phyloP scores from a whole-genome alignment of 2,797 vertebrate genomes.

The Smutsia temminckii region DNA sequence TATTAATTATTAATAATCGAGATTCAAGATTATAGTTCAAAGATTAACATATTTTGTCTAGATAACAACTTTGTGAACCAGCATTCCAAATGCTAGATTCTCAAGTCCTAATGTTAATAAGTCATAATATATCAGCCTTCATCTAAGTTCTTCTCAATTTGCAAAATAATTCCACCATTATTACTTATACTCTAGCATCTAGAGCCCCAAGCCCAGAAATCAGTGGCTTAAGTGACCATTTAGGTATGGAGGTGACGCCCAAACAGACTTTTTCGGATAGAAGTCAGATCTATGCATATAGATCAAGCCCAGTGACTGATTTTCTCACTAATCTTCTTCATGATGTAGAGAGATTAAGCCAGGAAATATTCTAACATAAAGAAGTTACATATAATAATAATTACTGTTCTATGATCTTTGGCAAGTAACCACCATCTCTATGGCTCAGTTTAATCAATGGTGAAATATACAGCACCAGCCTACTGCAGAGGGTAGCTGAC shows the following conservation, averaged over 20 bases:
- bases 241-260: background rate
- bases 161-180: background rate
- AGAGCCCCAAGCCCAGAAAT: background rate
- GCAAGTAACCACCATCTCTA: background rate
- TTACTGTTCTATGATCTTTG: background rate
- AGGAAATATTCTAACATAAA: constrained; percentile 5
- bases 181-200: background rate
- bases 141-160: background rate
- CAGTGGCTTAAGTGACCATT: background rate
- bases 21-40: constrained; percentile 23
- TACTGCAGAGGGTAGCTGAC: background rate
- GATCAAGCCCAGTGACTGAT: background rate
- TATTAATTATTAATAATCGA: constrained; percentile 6
- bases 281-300: background rate
- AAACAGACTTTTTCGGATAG: background rate
- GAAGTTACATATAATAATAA: background rate
- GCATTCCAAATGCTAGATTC: background rate
- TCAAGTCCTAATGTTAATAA: background rate
- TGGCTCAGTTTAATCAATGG: background rate
- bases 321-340: background rate
- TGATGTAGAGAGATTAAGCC: background rate
- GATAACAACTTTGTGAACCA: background rate
- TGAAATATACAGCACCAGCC: background rate
- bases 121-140: background rate
- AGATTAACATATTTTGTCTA: constrained; percentile 16